phyloP scores from a whole-genome alignment of 2,888 invertebrate genomes.

The Corbicula japonica region DNA sequence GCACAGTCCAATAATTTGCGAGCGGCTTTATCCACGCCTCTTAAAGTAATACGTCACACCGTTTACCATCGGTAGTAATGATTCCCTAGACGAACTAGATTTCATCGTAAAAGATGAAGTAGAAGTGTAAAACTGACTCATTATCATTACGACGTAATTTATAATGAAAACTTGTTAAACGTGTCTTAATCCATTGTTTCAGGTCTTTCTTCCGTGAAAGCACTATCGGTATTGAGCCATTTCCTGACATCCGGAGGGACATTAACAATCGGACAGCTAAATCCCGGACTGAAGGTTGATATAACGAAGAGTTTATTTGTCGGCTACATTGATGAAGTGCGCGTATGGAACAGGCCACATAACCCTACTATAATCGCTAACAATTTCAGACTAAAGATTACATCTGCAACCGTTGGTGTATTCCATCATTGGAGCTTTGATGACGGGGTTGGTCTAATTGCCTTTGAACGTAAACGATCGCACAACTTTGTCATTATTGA shows the following conservation, averaged over 20 bases:
- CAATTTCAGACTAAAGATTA: constrained; percentile 68
- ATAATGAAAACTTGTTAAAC: no score
- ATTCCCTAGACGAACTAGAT: no score
- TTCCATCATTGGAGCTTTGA: constrained; percentile 74
- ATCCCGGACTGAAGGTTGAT: constrained; percentile 51
- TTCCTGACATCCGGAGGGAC: constrained; percentile 69
- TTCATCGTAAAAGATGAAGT: no score
- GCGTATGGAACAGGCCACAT: constrained; percentile 75
- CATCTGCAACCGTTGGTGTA: constrained; percentile 68
- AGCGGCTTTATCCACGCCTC: no score
- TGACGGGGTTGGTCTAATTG: constrained; percentile 68
- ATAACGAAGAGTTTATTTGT: constrained; percentile 58
- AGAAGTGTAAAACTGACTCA: no score
- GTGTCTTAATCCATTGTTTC: constrained; percentile 33
- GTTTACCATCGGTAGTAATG: no score
- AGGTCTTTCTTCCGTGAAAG: constrained; percentile 67
- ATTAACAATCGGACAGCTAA: constrained; percentile 69
- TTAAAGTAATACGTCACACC: no score
- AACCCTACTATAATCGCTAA: constrained; percentile 71
- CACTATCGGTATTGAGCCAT: constrained; percentile 47
- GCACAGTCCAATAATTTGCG: no score
- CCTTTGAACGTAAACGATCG: constrained; percentile 53
- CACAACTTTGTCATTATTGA: constrained; percentile 65
- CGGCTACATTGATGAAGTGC: constrained; percentile 76
- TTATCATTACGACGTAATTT: no score